phyloP scores from a whole-genome alignment of 2,797 vertebrate genomes.

The Salmo trutta region DNA sequence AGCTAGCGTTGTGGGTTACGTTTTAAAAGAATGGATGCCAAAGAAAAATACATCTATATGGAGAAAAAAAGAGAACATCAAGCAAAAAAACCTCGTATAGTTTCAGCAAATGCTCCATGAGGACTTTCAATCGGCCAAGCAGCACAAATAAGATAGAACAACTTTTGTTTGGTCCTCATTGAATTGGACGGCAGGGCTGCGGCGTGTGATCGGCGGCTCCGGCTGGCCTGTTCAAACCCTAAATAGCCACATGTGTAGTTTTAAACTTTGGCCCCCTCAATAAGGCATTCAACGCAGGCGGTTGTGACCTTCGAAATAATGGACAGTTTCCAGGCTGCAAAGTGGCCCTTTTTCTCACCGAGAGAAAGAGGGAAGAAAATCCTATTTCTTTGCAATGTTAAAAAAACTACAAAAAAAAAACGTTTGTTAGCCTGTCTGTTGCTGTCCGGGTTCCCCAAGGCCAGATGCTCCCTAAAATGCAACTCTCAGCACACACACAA shows the following conservation, averaged over 20 bases:
- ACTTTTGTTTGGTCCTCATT: constrained; percentile 94
- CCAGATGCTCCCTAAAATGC: constrained; percentile 31
- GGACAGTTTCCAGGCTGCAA: constrained; percentile 58
- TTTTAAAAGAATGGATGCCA: constrained; percentile 75
- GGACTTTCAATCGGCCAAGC: constrained; percentile 89
- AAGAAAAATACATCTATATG: constrained; percentile 52
- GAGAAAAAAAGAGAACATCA: constrained; percentile 47
- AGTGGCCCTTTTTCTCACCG: constrained; percentile 49
- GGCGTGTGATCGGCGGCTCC: constrained; percentile 83
- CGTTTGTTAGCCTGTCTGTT: neutral
- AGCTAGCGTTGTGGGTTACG: constrained; percentile 74
- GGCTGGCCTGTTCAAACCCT: constrained; percentile 76
- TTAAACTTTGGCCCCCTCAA: constrained; percentile 94
- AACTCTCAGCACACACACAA: constrained; percentile 12
- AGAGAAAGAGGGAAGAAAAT: neutral
- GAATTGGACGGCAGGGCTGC: constrained; percentile 84
- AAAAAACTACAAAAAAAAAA: too few species aligned
- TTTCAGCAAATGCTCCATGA: constrained; percentile 85
- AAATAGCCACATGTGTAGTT: constrained; percentile 82
- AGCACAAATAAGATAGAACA: constrained; percentile 98
- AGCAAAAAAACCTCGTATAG: constrained; percentile 74
- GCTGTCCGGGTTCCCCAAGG: constrained; percentile 50
- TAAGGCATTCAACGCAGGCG: constrained; percentile 83
- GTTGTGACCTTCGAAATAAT: constrained; percentile 80
- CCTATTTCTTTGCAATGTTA: neutral